A percentile compares a stretch with the other conserved stretches of the same genome.
Conservation (phyloP, 1,140 invertebrate genomes). For the Scaptodrosophila lebanonensis region DNA sequence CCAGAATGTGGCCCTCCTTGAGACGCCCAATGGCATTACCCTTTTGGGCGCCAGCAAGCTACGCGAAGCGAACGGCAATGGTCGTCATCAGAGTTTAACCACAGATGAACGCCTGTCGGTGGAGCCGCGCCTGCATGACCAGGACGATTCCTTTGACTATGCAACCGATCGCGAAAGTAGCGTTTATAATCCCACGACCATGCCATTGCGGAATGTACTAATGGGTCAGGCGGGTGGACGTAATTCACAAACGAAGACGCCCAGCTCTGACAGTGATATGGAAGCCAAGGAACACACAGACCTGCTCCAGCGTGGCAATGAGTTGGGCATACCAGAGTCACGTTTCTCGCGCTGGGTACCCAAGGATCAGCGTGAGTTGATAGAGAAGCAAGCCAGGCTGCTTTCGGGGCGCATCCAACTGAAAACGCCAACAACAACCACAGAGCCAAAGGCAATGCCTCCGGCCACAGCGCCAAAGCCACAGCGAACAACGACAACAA, state of each 20-base stretch:
- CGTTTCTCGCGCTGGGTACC: constrained; percentile 69
- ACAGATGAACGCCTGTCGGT: constrained; percentile 50
- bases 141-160: constrained; percentile 71
- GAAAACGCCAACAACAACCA: constrained; percentile 19
- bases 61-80: constrained; percentile 38
- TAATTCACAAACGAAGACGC: constrained; percentile 27
- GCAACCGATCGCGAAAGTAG: constrained; percentile 71
- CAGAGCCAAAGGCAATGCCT: constrained; percentile 5
- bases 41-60: constrained; percentile 53
- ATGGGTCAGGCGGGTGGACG: constrained; percentile 64
- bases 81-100: constrained; percentile 7
- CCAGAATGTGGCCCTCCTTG: constrained; percentile 64
- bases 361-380: constrained; percentile 69
- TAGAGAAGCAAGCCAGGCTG: constrained; percentile 67
- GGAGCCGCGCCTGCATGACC: constrained; percentile 46
- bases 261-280: not conserved
- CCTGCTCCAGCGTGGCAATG: constrained; percentile 62
- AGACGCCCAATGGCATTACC: constrained; percentile 71
- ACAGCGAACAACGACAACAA: constrained; percentile 4
- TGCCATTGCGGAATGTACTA: constrained; percentile 47
- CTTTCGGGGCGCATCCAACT: constrained; percentile 45
- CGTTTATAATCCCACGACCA: constrained; percentile 69
- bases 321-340: constrained; percentile 69
- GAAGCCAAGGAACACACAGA: constrained; percentile 41
- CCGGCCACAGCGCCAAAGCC: constrained; percentile 39